Conservation (phyloP, 2,113 vertebrate species). For the Myrmecophaga tridactyla region DNA sequence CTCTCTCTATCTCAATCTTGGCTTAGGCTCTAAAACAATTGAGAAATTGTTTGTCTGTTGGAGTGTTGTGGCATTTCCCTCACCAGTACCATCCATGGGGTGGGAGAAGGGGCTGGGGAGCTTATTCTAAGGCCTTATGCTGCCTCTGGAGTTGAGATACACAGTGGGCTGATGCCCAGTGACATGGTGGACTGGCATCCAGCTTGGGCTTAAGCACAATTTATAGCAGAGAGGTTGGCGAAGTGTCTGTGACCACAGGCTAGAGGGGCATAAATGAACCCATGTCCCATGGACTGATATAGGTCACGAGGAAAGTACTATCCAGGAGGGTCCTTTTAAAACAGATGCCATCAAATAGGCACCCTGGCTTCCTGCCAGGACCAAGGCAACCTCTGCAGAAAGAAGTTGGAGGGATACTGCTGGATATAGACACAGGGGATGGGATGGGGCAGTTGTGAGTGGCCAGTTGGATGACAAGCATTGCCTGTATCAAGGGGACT, state of each 20-base stretch:
- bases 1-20: not conserved
- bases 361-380: not conserved
- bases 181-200: no score
- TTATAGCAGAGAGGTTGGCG: not conserved
- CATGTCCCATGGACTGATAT: no score
- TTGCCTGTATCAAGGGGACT: not conserved
- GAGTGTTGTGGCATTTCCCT: not conserved
- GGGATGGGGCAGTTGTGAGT: not conserved
- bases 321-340: not conserved
- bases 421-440: not conserved
- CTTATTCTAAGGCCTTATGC: not conserved
- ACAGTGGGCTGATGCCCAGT: no score
- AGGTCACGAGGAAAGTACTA: not conserved
- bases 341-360: not conserved
- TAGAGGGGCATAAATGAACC: not conserved
- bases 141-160: not conserved
- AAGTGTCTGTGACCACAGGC: not conserved
- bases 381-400: not conserved
- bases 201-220: not conserved
- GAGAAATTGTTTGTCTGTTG: not conserved
- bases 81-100: not conserved
- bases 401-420: not conserved
- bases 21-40: not conserved
- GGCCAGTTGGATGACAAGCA: not conserved
- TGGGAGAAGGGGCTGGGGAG: not conserved